A percentile compares a stretch with the other conserved stretches of the same genome.
These are phyloP conservation scores for Melanostoma scalare DNA, from an alignment of 2,888 invertebrate genomes.

Conservation along the genomic window DNA sequence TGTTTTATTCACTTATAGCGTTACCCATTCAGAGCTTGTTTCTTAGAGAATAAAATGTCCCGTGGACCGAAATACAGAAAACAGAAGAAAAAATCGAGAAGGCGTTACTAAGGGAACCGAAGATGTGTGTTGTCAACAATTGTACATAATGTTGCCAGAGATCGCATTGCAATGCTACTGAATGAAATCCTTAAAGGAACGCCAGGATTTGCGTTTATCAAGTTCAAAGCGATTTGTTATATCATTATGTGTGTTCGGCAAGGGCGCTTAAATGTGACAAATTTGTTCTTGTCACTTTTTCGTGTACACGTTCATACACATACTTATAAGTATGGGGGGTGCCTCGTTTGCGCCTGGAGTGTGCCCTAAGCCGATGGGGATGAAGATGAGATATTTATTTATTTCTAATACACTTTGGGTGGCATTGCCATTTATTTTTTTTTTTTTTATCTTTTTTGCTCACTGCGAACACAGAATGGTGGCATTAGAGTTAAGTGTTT, in stretches of 20 bases:
- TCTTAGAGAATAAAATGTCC: conserved; percentile 18
- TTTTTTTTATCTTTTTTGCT: neutral
- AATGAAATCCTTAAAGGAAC: conserved; percentile 25
- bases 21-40: conserved; percentile 53
- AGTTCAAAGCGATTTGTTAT: conserved; percentile 68
- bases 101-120: neutral
- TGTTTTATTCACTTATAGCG: conserved; percentile 71
- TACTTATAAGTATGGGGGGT: neutral
- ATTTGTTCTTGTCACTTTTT: conserved; percentile 59
- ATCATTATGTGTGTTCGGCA: conserved; percentile 40
- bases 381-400: conserved; percentile 55
- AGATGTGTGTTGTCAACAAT: conserved; percentile 62
- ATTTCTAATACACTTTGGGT: conserved; percentile 65
- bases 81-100: conserved; percentile 7
- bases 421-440: neutral
- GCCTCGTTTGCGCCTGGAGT: neutral
- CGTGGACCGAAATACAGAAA: neutral
- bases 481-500: conserved; percentile 62
- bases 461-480: conserved; percentile 1
- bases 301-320: conserved; percentile 13
- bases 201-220: conserved; percentile 59
- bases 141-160: conserved; percentile 31
- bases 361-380: conserved; percentile 22
- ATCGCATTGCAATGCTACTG: conserved; percentile 10
- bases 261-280: conserved; percentile 63